Evolutionary conservation across 92 coral and sea anemone genomes (phyloP), one percentile per base, ranked within the genome.

Genomic region (Porites evermanni): DNA sequence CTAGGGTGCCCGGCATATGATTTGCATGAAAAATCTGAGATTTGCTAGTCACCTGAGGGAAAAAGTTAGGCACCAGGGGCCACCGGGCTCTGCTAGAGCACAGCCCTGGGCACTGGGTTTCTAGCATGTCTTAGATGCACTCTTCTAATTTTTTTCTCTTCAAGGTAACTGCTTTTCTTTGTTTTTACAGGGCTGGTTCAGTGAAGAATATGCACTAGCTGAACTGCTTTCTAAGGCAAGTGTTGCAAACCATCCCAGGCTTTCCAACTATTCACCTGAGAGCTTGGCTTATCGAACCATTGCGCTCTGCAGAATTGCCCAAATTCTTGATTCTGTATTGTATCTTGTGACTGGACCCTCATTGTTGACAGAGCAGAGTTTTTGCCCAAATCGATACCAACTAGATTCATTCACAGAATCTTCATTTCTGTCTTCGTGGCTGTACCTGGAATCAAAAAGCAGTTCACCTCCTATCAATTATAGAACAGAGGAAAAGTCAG

Each of bases 261-360:
- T 97, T 11, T 88, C 91, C n/a, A 74, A 93, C 20, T 91, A 88
- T 69, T 67, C 94, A 9, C 74, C 97, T 19, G 98, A 95, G 60
- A 83, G 81, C 71, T 86, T 97, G 63, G 92, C 99, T 23, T 97
- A 84, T 92, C 87, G 99, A 26, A 89, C 97, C 18, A 83, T 93
- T 38, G 94, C 91, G 20, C 91, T 97, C 58, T 92, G 98, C 74
- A 95, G 99, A 26, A 88, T 97, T 70, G 98, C 95, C 20, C 92
- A 92, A 75, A 67, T 97, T 65, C 94, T 97, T 65, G 98, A 97
- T 88, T 92, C 96, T 3, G 91, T 89, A 24, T 88, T 97, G 32
- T 89, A 88, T 50, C 96, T 95, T 4, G 88, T 95, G 18, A 90
- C 91, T 78, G 98, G 98, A 16, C 93, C 99, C 32, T 97, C 99